Conservation (phyloP, 2,888 invertebrate genomes). For the Calameuta filiformis region DNA sequence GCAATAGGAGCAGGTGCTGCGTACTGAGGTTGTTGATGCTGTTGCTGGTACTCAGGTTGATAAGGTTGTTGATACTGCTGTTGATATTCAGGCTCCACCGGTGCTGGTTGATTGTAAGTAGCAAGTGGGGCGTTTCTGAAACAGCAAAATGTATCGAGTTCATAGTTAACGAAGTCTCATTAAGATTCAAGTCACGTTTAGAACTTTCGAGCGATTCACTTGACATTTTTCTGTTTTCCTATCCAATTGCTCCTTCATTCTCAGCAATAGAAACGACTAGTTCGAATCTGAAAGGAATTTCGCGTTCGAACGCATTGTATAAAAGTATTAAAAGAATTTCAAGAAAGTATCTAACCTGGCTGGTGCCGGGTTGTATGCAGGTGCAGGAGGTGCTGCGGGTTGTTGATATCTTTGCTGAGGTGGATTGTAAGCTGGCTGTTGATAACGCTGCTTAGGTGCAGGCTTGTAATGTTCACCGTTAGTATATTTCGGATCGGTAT, state of each 20-base stretch:
- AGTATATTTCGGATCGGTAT: slow-evolving; percentile 75
- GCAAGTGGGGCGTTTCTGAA: slow-evolving; percentile 21
- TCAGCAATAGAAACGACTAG: neutral
- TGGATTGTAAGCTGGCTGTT: slow-evolving; percentile 41
- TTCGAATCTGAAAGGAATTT: neutral
- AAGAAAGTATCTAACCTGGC: slow-evolving; percentile 23
- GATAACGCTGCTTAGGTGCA: slow-evolving; percentile 53
- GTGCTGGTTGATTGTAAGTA: slow-evolving; percentile 38
- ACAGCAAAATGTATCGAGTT: neutral
- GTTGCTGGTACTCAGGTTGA: slow-evolving; percentile 56
- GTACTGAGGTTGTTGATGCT: slow-evolving; percentile 35
- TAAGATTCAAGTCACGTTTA: slow-evolving; percentile 8
- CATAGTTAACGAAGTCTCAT: neutral
- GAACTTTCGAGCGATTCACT: slow-evolving; percentile 50
- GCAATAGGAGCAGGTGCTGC: slow-evolving; percentile 42
- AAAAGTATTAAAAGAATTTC: neutral
- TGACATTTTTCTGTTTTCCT: slow-evolving; percentile 50
- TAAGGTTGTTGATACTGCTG: slow-evolving; percentile 38
- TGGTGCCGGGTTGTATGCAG: slow-evolving; percentile 26
- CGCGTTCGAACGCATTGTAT: neutral
- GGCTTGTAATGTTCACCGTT: slow-evolving; percentile 62
- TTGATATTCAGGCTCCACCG: slow-evolving; percentile 54
- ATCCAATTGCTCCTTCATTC: neutral
- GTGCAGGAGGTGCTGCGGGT: slow-evolving; percentile 36
- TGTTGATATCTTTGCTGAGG: slow-evolving; percentile 35